These are phyloP conservation scores for Caloenas nicobarica DNA, from an alignment of 2,113 vertebrate genomes.

Conservation along the genomic window DNA sequence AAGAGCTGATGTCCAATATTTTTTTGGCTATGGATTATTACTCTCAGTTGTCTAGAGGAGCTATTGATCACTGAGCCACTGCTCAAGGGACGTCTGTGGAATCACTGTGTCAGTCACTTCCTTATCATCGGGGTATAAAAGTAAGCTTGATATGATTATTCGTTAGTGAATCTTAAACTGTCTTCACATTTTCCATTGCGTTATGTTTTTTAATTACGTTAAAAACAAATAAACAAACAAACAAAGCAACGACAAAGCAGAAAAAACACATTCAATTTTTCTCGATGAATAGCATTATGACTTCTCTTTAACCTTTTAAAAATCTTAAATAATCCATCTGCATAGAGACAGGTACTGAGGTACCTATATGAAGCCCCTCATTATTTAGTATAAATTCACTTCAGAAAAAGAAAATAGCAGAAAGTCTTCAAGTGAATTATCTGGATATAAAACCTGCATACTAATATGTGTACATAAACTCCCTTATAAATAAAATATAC, in stretches of 20 bases:
- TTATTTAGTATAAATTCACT: neutral
- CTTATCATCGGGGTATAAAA: neutral
- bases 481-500: neutral
- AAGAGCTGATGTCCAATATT: neutral
- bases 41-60: neutral
- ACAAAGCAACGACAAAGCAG: no score
- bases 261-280: neutral
- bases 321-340: neutral
- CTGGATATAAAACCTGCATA: neutral
- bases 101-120: neutral
- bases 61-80: neutral
- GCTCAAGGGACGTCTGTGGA: neutral
- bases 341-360: accelerated
- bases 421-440: neutral
- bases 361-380: neutral
- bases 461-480: neutral
- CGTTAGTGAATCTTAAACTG: neutral
- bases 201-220: neutral
- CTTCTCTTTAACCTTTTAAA: neutral
- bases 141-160: neutral
- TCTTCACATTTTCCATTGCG: neutral
- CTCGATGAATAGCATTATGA: neutral
- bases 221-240: no score
- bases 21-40: neutral
- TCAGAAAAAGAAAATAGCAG: neutral